Evolutionary conservation across 1,140 invertebrate species (phyloP).

Genomic region (Glossosoma conforme): DNA sequence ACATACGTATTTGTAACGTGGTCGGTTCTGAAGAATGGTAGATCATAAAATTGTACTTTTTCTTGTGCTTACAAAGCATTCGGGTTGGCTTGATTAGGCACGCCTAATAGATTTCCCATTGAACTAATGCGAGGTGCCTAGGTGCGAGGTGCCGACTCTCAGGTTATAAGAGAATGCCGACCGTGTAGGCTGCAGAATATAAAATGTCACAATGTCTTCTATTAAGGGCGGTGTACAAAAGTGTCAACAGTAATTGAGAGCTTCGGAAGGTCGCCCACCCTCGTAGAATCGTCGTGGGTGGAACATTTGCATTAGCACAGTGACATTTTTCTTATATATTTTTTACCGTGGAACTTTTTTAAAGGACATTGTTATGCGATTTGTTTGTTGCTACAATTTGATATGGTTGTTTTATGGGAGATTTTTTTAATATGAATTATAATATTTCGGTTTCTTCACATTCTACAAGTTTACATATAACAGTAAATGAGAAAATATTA

Average conservation of each 20-base stretch:
- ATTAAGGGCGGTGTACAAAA: slow-evolving; percentile 17
- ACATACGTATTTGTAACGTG: slow-evolving; percentile 12
- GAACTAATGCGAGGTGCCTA: slow-evolving; percentile 7
- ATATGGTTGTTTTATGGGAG: too few species aligned
- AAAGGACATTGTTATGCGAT: too few species aligned
- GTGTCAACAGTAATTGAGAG: slow-evolving; percentile 28
- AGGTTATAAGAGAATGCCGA: too few species aligned
- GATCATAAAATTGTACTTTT: slow-evolving; percentile 6
- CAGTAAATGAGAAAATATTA: too few species aligned
- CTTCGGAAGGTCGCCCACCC: slow-evolving; percentile 21
- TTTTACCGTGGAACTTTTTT: too few species aligned
- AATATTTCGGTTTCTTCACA: too few species aligned
- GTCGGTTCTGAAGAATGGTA: neutral
- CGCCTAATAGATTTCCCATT: slow-evolving; percentile 31
- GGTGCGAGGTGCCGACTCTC: slow-evolving; percentile 5
- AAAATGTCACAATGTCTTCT: slow-evolving; percentile 17
- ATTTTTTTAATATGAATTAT: too few species aligned
- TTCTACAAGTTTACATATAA: too few species aligned
- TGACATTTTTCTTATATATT: too few species aligned
- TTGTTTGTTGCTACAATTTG: too few species aligned
- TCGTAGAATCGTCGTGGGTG: too few species aligned
- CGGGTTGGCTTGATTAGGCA: slow-evolving; percentile 22
- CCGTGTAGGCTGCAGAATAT: neutral
- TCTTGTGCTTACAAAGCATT: slow-evolving; percentile 4
- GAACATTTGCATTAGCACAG: too few species aligned